A percentile compares a stretch with the other conserved stretches of the same genome.
Evolutionary conservation across 1,140 invertebrate species (phyloP).

Genomic region (Drosophila navojoa): DNA sequence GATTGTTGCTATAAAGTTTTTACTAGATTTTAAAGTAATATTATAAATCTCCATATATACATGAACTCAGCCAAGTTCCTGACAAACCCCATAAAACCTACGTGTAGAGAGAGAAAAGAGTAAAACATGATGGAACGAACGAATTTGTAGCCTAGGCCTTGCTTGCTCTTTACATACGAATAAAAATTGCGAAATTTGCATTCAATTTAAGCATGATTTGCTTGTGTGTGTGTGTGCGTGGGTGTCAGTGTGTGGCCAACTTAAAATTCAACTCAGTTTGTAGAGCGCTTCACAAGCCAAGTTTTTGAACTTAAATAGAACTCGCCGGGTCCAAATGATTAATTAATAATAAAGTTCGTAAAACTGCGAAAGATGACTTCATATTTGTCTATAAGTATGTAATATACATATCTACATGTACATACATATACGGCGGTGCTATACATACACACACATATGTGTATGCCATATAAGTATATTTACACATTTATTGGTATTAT

Average conservation of each 20-base stretch:
- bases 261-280: slow-evolving; percentile 36
- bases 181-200: slow-evolving; percentile 66
- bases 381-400: not conserved
- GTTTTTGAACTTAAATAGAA: slow-evolving; percentile 16
- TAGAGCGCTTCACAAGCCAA: slow-evolving; percentile 22
- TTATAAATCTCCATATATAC: no score
- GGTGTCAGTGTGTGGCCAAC: slow-evolving; percentile 22
- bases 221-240: not conserved
- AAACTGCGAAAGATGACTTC: slow-evolving; percentile 31
- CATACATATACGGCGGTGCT: not conserved
- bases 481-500: not conserved
- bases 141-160: slow-evolving; percentile 40
- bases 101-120: not conserved
- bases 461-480: not conserved
- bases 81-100: no score
- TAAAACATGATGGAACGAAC: not conserved
- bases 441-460: no score
- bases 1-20: no score
- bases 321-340: slow-evolving; percentile 24
- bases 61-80: no score
- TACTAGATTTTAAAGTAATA: no score
- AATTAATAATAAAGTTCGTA: slow-evolving; percentile 29
- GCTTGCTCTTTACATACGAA: slow-evolving; percentile 39
- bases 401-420: no score
- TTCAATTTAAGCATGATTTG: slow-evolving; percentile 50